phyloP scores from a whole-genome alignment of 2,888 invertebrate species.

The Bellardia bayeri region DNA sequence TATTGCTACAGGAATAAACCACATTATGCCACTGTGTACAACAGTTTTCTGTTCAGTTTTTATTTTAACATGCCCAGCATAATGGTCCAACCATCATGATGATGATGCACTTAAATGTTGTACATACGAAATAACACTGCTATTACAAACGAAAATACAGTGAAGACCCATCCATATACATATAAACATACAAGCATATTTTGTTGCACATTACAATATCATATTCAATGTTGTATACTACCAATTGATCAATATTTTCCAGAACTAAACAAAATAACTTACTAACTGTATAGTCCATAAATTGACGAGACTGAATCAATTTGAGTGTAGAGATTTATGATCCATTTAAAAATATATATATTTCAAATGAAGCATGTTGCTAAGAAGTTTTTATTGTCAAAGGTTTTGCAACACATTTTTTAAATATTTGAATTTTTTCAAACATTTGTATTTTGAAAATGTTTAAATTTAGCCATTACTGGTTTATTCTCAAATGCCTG shows the following conservation, averaged over 20 bases:
- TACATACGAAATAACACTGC: background rate
- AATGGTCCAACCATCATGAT: background rate
- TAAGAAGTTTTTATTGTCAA: too few relatives aligned
- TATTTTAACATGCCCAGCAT: background rate
- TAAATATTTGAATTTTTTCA: too few relatives aligned
- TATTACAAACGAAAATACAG: constrained; percentile 2
- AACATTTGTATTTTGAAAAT: too few relatives aligned
- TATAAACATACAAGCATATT: constrained; percentile 8
- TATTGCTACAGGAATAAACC: background rate
- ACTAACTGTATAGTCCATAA: too few relatives aligned
- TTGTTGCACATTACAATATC: background rate
- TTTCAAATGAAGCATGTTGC: too few relatives aligned
- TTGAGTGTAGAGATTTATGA: too few relatives aligned
- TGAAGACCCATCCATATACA: background rate
- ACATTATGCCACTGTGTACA: constrained; percentile 13
- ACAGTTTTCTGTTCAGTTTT: background rate
- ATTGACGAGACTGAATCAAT: too few relatives aligned
- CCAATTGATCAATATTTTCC: background rate
- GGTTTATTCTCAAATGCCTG: background rate
- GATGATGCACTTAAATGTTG: constrained; percentile 9
- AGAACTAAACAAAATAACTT: too few relatives aligned
- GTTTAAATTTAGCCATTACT: too few relatives aligned
- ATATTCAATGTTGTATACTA: background rate
- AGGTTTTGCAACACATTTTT: too few relatives aligned
- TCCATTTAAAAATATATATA: too few relatives aligned